Conservation (phyloP, 2,113 vertebrate species). For the Heloderma charlesbogerti region DNA sequence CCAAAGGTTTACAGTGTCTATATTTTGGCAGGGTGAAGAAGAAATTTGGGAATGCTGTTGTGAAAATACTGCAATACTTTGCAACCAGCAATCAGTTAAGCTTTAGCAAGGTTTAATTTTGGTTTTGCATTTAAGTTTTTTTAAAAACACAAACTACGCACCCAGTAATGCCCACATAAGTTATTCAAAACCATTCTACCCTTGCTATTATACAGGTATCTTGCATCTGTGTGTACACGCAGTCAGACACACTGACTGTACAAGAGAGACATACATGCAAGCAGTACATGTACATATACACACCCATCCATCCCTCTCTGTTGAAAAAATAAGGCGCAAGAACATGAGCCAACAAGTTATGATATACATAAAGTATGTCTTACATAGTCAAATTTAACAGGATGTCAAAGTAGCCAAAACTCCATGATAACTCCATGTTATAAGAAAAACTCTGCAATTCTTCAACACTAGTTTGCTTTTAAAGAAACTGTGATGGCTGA, state of each 20-base stretch:
- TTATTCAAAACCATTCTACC: constrained; percentile 48
- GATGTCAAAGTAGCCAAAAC: neutral
- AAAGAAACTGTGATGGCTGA: neutral
- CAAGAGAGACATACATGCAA: neutral
- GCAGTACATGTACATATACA: neutral
- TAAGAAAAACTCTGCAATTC: fast-evolving
- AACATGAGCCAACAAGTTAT: neutral
- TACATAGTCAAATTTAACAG: neutral
- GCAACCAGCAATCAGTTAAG: constrained; percentile 19
- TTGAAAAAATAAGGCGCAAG: constrained; percentile 25
- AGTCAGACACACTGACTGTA: neutral
- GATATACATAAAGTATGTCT: neutral
- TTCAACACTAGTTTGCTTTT: neutral
- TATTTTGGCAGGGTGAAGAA: constrained; percentile 33
- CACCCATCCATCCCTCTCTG: neutral
- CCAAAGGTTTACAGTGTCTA: constrained; percentile 20
- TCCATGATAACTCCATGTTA: neutral
- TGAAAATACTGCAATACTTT: neutral
- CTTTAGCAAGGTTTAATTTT: constrained; percentile 32
- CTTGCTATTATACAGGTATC: constrained; percentile 34
- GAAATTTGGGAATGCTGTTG: neutral
- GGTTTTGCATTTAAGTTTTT: constrained; percentile 21
- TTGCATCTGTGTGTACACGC: neutral
- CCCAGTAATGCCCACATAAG: constrained; percentile 53
- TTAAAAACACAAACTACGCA: constrained; percentile 23